Percentiles rank a stretch among this genome's conserved stretches.
Evolutionary conservation across 2,797 vertebrate species (phyloP).

Genomic region (Selene dorsalis): DNA sequence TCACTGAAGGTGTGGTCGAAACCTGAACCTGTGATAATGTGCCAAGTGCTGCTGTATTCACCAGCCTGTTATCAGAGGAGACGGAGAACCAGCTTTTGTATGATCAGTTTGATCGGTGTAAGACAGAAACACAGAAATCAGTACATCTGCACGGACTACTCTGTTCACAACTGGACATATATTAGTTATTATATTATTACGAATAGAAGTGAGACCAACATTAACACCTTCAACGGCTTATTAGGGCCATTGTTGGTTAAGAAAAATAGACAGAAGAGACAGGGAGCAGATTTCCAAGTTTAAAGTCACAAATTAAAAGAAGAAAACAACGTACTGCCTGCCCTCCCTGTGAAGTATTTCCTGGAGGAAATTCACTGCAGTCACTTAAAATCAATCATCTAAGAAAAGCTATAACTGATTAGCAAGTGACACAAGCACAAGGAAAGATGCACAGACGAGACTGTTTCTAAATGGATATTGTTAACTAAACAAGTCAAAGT

Average conservation of each 20-base stretch:
- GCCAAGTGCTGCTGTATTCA: background rate
- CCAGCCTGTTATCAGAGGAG: background rate
- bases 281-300: too few relatives aligned
- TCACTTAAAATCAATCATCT: background rate
- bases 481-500: background rate
- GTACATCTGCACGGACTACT: too few relatives aligned
- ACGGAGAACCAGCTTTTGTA: background rate
- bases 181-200: too few relatives aligned
- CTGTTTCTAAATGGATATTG: background rate
- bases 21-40: slow-evolving; percentile 11
- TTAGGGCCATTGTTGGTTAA: too few relatives aligned
- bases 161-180: too few relatives aligned
- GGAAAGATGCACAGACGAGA: background rate
- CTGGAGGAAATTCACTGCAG: background rate
- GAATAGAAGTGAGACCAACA: too few relatives aligned
- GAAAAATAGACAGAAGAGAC: too few relatives aligned
- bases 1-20: slow-evolving; percentile 28
- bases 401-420: background rate
- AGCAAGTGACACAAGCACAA: background rate
- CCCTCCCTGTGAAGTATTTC: background rate
- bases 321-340: too few relatives aligned
- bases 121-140: background rate
- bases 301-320: too few relatives aligned
- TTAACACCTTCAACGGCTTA: too few relatives aligned
- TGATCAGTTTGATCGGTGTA: background rate